Evolutionary conservation across 1,140 invertebrate species (phyloP), one percentile per base, ranked within the genome.

Genomic region (Battus philenor): DNA sequence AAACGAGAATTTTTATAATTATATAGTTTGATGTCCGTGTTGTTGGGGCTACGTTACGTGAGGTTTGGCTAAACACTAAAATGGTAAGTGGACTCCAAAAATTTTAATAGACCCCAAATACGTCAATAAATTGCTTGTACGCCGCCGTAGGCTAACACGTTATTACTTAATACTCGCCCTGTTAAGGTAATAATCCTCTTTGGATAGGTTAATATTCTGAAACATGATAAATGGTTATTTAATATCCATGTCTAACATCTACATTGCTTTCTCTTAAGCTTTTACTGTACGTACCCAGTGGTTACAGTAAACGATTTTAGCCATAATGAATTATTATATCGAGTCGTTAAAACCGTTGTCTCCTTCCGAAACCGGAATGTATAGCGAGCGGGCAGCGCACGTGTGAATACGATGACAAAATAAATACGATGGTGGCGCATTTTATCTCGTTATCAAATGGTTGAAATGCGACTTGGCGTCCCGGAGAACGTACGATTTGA

Each of bases 401-500:
- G 44, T 47, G 31, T 38, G 39, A 31, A 51, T 36, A 54, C 33
- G 38, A 22, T 22, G 30, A 34, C 43, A 47, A 50, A 47, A 55
- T 38, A 59, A 54, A 54, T 36, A 48, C 31, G 22, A 47, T 31
- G 46, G 34, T 49, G 38, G 49, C 47, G 45, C 38, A 11, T 33
- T 55, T 70, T 68, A 70, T 70, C 64, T 45, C 39, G 43, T 68
- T 54, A 72, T 65, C 63, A 63, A 63, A 61, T 45, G 54, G 46
- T 65, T 59, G 51, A 59, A 58, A 60, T 47, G 47, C 46, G 30
- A 44, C 44, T 48, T 47, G 51, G 39, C 50, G 47, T 66, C 62
- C 45, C 49, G 26, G 48, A 38, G 46, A 44, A 41, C 24, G 51
- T 46, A 39, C 50, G 47, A 49, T 32, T 52, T 29, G 43, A 12